Evolutionary conservation across 1,140 invertebrate genomes (phyloP), one percentile per base, ranked within the genome.

Genomic region (Drosophila pandora): DNA sequence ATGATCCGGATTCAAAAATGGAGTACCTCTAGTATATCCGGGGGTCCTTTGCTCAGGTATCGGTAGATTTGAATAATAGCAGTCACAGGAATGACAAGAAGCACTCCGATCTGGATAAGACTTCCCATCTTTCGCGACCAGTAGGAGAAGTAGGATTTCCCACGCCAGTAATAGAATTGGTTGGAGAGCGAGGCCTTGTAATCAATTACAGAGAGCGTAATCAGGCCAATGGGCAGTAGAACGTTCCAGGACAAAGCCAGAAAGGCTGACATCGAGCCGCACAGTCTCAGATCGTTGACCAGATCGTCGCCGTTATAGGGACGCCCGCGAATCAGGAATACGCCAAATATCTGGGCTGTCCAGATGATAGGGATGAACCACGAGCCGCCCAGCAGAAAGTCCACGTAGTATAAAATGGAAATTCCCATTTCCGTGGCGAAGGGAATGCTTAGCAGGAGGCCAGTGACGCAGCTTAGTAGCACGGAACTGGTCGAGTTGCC

Each of bases 181-280:
- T 85, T 92, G 9, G 91, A 91, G 9, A 83, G 25, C 25, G 91
- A 91, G 2, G 78, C 73, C 57, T 91, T 92, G 28, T 92, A 92
- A 21, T 91, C 79, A 3, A 92, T 74, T 28, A 92, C 79, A 1
- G 91, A 83, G 2, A 92, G 39, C 85, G 97, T 96, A 92, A 96
- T 94, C 48, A 97, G 91, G 9, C 87, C 85, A 47, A 97, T 95
- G 2, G 97, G 96, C 61, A 97, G 88, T 52, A 97, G 92, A 4
- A 98, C 95, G 90, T 96, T 98, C 97, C 97, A 98, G 1, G 95
- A 95, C 81, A 98, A 96, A n/a, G 96, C 95, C 3, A 97, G 92
- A 23, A 97, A 91, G 7, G 95, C 95, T 6, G 94, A 94, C 93
- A 95, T 94, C 0, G 93, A 93, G 8, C 93, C 93, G 12, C 92